Percentiles rank a stretch among this genome's conserved stretches.
Conservation (phyloP, 2,797 vertebrate species). For the Channallabes apus region DNA sequence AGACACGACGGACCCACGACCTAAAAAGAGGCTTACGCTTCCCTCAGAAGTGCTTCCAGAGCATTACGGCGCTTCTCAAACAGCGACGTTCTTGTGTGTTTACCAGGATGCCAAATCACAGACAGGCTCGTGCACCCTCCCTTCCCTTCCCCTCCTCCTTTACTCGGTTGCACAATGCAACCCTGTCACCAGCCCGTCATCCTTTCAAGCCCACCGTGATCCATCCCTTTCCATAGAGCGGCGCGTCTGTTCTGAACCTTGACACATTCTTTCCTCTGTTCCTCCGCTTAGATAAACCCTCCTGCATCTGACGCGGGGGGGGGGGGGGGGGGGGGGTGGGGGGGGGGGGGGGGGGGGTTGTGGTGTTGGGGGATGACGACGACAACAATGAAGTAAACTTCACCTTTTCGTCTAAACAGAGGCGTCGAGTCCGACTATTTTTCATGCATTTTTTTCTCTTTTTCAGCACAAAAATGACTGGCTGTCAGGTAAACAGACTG, state of each 20-base stretch:
- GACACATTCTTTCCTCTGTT: conserved; percentile 56
- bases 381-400: conserved; percentile 39
- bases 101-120: conserved; percentile 71
- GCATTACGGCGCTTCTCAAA: conserved; percentile 74
- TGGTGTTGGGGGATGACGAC: too few species aligned
- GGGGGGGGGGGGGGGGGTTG: too few species aligned
- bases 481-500: conserved; percentile 17
- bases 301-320: conserved; percentile 11
- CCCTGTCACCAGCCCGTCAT: conserved; percentile 73
- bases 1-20: conserved; percentile 65
- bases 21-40: conserved; percentile 74
- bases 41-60: conserved; percentile 78
- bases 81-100: conserved; percentile 69
- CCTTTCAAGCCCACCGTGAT: conserved; percentile 67
- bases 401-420: conserved; percentile 40
- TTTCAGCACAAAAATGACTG: conserved; percentile 9
- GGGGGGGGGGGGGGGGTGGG: too few species aligned
- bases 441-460: background rate
- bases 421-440: conserved; percentile 23
- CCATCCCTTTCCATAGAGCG: conserved; percentile 59
- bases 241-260: conserved; percentile 58
- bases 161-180: conserved; percentile 65
- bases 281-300: conserved; percentile 44
- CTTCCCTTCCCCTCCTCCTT: conserved; percentile 65
- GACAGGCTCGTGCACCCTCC: conserved; percentile 68